These are phyloP conservation scores for Anas platyrhynchos DNA, from an alignment of 2,113 vertebrate species.

Conservation along the genomic window DNA sequence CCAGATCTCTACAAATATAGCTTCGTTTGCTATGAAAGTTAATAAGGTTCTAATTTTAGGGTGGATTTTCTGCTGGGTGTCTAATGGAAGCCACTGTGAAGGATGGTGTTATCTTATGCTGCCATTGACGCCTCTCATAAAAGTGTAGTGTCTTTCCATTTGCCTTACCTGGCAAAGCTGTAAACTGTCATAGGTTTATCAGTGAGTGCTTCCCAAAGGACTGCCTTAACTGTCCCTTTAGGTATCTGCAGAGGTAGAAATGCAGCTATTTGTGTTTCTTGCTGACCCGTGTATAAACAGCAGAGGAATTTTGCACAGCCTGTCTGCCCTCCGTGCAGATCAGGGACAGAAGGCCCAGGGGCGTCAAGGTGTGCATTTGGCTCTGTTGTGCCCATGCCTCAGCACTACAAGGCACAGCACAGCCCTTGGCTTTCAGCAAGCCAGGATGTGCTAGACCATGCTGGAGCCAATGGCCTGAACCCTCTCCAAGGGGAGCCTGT, in stretches of 20 bases:
- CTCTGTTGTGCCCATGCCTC: neutral
- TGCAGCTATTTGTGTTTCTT: neutral
- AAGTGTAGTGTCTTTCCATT: neutral
- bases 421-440: neutral
- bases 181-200: neutral
- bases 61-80: neutral
- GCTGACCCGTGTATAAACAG: neutral
- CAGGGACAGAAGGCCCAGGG: accelerated
- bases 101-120: neutral
- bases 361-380: neutral
- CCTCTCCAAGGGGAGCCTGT: neutral
- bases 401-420: neutral
- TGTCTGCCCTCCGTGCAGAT: accelerated
- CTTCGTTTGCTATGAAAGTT: neutral
- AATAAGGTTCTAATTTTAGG: neutral
- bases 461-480: neutral
- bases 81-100: neutral
- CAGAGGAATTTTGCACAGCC: neutral
- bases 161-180: neutral
- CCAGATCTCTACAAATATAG: constrained; percentile 29
- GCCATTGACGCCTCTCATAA: neutral
- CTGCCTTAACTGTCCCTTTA: neutral
- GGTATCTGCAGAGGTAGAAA: neutral
- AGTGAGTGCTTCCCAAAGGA: neutral
- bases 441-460: neutral